Evolutionary conservation across 2,797 vertebrate species (phyloP), one percentile per base, ranked within the genome.

Genomic region (Anolis apletophallus): DNA sequence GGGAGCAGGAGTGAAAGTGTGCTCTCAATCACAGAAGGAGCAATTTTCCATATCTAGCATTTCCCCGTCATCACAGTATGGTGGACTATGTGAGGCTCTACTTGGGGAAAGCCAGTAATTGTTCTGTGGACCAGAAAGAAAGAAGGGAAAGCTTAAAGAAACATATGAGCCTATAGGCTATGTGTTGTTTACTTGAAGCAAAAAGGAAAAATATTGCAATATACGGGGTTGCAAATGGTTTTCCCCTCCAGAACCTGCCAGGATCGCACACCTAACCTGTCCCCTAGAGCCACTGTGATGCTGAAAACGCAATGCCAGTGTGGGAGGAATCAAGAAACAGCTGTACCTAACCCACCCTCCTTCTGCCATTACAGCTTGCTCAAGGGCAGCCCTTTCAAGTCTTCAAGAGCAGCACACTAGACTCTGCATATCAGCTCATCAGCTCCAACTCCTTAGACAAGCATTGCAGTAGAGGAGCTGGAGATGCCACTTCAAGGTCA

Each of bases 361-460:
- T 32, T 61, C 68, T 73, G 57, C n/a, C 64, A 11, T 54, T 73
- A 36, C 32, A 50, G 52, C 46, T 57, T 80, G 69, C 46, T 75
- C 32, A 64, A 67, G 46, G 57, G 46, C 78, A 75, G 16, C 32
- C 54, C 69, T 19, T 80, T 36, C 5, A 67, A 50, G 29, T 61
- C 78, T 80, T 3, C 14, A 32, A 74, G 40, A 61, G n/a, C 57
- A 73, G 32, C 40, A 19, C 34, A 52, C 26, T 21, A 75, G 46
- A 36, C 26, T n/a, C 23, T 34, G 23, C 21, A 21, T 74, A 54
- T 75, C 59, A 23, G 50, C 26, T 34, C 29, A 76, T 68, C 73
- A 87, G 71, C 81, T 74, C 55, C 61, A 57, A 32, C 71, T 32
- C 19, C 29, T 36, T 46, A 77, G 68, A 85, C 32, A 86, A 78